phyloP scores from a whole-genome alignment of 2,113 vertebrate genomes.

The Leptobrachium ailaonicum region DNA sequence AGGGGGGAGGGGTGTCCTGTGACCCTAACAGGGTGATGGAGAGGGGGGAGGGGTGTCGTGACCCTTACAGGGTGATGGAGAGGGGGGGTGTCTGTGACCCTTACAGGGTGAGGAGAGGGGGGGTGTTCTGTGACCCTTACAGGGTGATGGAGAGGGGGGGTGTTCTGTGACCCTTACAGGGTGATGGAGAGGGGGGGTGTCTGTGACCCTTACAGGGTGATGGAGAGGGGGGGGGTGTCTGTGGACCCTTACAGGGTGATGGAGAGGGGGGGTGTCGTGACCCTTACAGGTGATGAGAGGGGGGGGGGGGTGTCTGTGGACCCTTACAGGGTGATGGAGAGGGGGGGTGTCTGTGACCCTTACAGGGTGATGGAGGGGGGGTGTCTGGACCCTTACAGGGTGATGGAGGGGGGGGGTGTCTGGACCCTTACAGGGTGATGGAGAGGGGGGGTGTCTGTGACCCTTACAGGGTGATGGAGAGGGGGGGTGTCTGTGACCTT shows the following conservation, averaged over 20 bases:
- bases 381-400: background rate
- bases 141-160: no score
- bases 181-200: background rate
- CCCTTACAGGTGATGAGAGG: background rate
- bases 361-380: no score
- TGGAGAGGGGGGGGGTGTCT: background rate
- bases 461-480: background rate
- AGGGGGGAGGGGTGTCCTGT: background rate
- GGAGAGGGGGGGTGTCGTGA: background rate
- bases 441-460: background rate
- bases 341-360: no score
- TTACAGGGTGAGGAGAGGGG: no score
- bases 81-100: no score
- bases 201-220: background rate
- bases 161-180: no score
- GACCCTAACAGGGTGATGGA: no score
- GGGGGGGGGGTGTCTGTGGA: background rate
- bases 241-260: no score
- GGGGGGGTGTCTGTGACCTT: conserved; percentile 3
- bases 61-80: no score
- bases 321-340: background rate
- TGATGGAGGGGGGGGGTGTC: background rate
- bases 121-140: no score
- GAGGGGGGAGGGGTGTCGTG: no score
- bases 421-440: background rate